These are phyloP conservation scores for Oscheius sp. DNA, from an alignment of 1,140 invertebrate genomes.

Conservation along the genomic window DNA sequence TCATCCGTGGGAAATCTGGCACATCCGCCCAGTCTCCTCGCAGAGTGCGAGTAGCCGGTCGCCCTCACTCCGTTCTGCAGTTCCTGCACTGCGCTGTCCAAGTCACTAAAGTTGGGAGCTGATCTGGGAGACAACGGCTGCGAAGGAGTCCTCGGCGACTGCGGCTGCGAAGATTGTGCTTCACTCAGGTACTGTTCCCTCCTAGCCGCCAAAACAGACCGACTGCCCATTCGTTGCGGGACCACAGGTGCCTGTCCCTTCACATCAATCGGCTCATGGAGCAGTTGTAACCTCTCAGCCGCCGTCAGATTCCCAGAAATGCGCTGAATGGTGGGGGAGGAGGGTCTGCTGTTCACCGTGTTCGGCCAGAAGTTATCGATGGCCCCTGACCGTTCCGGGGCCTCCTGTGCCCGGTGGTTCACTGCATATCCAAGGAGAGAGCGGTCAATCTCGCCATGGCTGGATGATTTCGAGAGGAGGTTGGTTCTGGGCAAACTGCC, in stretches of 20 bases:
- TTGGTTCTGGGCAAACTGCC: slow-evolving; percentile 17
- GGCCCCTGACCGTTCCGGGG: slow-evolving; percentile 40
- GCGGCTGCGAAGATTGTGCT: neutral
- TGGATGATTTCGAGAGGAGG: slow-evolving; percentile 38
- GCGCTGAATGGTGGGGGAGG: slow-evolving; percentile 37
- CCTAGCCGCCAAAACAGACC: slow-evolving; percentile 28
- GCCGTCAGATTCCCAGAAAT: slow-evolving; percentile 39
- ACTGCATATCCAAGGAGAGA: slow-evolving; percentile 42
- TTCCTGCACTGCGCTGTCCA: slow-evolving; percentile 41
- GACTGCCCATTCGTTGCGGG: slow-evolving; percentile 22
- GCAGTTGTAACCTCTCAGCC: slow-evolving; percentile 44
- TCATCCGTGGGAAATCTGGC: slow-evolving; percentile 45
- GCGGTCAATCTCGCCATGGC: slow-evolving; percentile 38
- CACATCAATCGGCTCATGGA: slow-evolving; percentile 41
- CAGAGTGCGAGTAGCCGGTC: neutral
- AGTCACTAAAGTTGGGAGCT: slow-evolving; percentile 41
- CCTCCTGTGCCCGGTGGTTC: slow-evolving; percentile 32
- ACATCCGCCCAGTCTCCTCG: slow-evolving; percentile 31
- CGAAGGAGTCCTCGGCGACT: slow-evolving; percentile 1
- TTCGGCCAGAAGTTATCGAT: slow-evolving; percentile 42
- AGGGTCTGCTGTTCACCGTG: slow-evolving; percentile 34
- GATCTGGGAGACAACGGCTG: neutral
- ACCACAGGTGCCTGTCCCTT: neutral
- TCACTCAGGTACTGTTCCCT: slow-evolving; percentile 36
- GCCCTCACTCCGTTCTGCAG: neutral